Evolutionary conservation across 2,888 invertebrate genomes (phyloP), one percentile per base, ranked within the genome.

Genomic region (Lasioglossum morio): DNA sequence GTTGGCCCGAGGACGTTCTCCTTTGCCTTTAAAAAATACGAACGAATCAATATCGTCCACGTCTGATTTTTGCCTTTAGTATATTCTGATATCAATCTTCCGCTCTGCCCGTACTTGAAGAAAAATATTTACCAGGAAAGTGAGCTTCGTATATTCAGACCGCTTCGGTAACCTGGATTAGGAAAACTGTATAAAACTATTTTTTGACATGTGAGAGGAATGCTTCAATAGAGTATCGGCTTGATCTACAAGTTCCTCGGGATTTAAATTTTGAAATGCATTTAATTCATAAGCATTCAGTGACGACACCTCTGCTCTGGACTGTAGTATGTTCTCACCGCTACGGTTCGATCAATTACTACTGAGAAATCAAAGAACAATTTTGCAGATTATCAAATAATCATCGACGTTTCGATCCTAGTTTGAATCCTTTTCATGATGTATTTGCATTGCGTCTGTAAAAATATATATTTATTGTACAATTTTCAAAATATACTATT

Each of bases 61-160:
- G 81, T 79, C 84, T 77, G 78, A 87, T 79, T 85, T 85, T 84
- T 81, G 84, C 72, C 69, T 78, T 73, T 37, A 70, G 73, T 53
- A 63, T 79, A 69, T 79, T 82, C 53, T 46, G 87, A 84, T 89
- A 89, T 89, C 81, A 90, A 88, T 90, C 85, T 85, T 82, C 82
- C 63, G 8, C n/a, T 43, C 34, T 43, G 43, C 37, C 19, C 60
- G 43, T 12, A 16, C n/a, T 23, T 12, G 40, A 19, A 4, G 5
- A 16, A 16, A 57, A 63, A 72, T 30, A 34, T 30, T 27, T 23
- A 1, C 23, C 69, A 23, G 23, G 23, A 19, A 23, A 5, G 69
- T 1, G 23, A 16, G 19, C 8, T 8, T 37, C 10, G 37, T 30
- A 19, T 8, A 19, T 3, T 34, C 16, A 27, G 63, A 30, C 63